phyloP scores from a whole-genome alignment of 2,797 vertebrate species.

The Lindbergichthys nudifrons region DNA sequence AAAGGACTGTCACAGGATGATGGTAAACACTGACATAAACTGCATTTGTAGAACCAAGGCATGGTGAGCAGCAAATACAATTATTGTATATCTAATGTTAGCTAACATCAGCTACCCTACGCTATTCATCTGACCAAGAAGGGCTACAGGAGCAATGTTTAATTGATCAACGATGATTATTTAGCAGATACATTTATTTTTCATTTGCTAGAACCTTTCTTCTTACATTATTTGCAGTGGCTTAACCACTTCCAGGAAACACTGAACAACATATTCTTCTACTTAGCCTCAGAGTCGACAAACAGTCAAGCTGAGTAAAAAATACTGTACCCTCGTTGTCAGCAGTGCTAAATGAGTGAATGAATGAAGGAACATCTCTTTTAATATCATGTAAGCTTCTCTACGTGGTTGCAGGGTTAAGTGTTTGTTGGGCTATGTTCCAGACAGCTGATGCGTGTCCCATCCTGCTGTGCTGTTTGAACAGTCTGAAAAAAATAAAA shows the following conservation, averaged over 20 bases:
- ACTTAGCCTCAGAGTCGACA: not conserved
- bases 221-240: not conserved
- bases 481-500: slow-evolving; percentile 23
- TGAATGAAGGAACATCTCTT: slow-evolving; percentile 33
- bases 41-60: not conserved
- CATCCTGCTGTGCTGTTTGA: slow-evolving; percentile 64
- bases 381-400: slow-evolving; percentile 38
- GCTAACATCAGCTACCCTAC: not conserved
- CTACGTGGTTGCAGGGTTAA: slow-evolving; percentile 47
- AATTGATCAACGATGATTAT: not conserved
- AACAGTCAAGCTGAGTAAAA: slow-evolving; percentile 8
- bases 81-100: not conserved
- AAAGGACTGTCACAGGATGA: not conserved
- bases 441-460: slow-evolving; percentile 61
- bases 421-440: slow-evolving; percentile 58
- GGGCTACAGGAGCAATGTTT: not conserved
- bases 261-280: not conserved
- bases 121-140: not conserved
- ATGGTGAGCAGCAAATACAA: not conserved
- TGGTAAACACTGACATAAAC: not conserved
- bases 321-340: slow-evolving; percentile 1
- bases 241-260: not conserved
- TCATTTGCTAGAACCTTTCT: not conserved
- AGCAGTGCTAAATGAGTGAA: slow-evolving; percentile 15
- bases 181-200: not conserved